Conservation (phyloP, 2,113 vertebrate species). For the Ahaetulla prasina region DNA sequence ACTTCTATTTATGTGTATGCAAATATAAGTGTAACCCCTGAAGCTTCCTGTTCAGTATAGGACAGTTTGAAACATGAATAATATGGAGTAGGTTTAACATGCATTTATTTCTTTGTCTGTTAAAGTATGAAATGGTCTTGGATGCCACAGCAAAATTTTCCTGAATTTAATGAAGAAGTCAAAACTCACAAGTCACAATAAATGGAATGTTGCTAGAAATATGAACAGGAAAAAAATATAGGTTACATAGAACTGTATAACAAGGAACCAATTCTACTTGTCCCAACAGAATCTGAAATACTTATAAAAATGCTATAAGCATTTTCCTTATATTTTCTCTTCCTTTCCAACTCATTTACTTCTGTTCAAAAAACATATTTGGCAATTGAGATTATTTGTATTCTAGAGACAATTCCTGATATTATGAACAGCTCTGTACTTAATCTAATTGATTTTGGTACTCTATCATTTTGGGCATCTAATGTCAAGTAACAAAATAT, state of each 20-base stretch:
- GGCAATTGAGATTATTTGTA: not conserved
- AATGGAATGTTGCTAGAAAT: too few relatives aligned
- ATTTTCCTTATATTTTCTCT: not conserved
- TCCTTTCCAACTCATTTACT: not conserved
- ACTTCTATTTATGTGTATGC: not conserved
- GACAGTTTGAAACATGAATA: not conserved
- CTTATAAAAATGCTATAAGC: not conserved
- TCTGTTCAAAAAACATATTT: not conserved
- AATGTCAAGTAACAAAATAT: not conserved
- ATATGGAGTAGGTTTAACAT: not conserved
- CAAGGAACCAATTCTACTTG: not conserved
- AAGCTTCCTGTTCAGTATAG: not conserved
- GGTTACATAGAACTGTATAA: not conserved
- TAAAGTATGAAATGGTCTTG: not conserved
- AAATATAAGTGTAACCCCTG: not conserved
- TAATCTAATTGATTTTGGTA: conserved; percentile 15
- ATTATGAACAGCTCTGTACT: conserved; percentile 8
- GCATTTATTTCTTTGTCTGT: not conserved
- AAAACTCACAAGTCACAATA: not conserved
- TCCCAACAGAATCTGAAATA: not conserved
- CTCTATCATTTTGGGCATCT: conserved; percentile 9
- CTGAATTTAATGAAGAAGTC: not conserved
- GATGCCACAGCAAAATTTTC: not conserved
- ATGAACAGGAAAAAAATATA: not conserved
- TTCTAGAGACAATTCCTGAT: not conserved